A percentile compares a stretch with the other conserved stretches of the same genome.
These are phyloP conservation scores for Pheosia gnoma DNA, from an alignment of 2,888 invertebrate species.

Conservation along the genomic window DNA sequence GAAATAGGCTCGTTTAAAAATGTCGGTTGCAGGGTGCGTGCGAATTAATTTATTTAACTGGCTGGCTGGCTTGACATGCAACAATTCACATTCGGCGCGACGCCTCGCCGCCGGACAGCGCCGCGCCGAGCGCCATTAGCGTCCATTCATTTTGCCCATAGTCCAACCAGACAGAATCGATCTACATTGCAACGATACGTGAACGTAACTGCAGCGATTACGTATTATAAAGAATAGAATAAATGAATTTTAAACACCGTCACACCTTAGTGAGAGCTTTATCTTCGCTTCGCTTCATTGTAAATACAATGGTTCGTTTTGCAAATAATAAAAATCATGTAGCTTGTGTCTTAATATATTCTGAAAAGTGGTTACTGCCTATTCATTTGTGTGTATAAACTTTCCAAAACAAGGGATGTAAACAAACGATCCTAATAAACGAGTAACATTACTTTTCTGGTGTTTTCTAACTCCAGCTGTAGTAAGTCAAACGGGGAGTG, in stretches of 20 bases:
- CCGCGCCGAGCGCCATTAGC: constrained; percentile 15
- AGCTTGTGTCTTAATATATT: too few species aligned
- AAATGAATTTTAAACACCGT: too few species aligned
- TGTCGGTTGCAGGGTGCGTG: constrained; percentile 15
- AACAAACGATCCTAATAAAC: constrained; percentile 10
- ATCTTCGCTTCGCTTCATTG: too few species aligned
- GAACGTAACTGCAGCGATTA: constrained; percentile 18
- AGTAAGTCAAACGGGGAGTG: constrained; percentile 16
- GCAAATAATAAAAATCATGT: too few species aligned
- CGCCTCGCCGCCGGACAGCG: constrained; percentile 32
- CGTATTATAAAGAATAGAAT: constrained; percentile 6
- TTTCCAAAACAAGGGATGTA: constrained; percentile 10
- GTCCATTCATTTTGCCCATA: constrained; percentile 31
- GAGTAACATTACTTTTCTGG: not conserved
- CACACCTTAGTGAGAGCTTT: too few species aligned
- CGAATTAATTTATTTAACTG: constrained; percentile 29
- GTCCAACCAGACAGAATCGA: constrained; percentile 32
- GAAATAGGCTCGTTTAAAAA: constrained; percentile 6
- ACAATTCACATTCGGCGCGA: constrained; percentile 25
- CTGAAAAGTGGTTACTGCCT: too few species aligned
- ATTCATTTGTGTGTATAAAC: not conserved
- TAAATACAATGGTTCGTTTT: too few species aligned
- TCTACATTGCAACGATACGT: constrained; percentile 35
- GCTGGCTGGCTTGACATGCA: constrained; percentile 13
- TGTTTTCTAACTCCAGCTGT: not conserved